Conservation (phyloP, 2,113 vertebrate genomes). For the Camelus dromedarius region DNA sequence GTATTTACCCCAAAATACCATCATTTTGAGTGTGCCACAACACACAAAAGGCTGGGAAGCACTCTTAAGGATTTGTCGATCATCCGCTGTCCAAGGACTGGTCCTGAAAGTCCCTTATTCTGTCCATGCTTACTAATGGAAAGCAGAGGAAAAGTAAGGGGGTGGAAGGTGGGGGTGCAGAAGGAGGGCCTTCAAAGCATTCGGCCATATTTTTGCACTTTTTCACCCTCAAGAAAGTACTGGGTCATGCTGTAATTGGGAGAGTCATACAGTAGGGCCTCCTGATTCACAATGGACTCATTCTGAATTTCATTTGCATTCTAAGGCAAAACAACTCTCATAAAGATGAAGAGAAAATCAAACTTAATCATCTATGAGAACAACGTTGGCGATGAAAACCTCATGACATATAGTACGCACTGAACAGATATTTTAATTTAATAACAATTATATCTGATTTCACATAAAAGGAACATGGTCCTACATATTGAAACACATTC, state of each 20-base stretch:
- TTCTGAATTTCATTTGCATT: not conserved
- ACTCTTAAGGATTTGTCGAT: not conserved
- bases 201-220: not conserved
- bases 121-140: not conserved
- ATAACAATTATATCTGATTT: not conserved
- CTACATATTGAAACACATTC: not conserved
- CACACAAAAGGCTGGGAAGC: not conserved
- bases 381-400: not conserved
- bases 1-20: not conserved
- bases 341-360: not conserved
- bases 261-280: not conserved
- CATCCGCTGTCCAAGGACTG: not conserved
- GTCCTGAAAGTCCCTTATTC: not conserved
- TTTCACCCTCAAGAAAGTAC: not conserved
- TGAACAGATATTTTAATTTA: not conserved
- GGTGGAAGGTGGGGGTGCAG: no score
- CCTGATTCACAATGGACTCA: not conserved
- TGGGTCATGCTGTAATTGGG: not conserved
- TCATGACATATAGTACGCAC: not conserved
- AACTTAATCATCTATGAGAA: not conserved
- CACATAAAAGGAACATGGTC: not conserved
- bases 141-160: not conserved
- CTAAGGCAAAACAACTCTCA: not conserved
- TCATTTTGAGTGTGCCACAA: not conserved
- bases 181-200: not conserved